Evolutionary conservation across 2,797 vertebrate genomes (phyloP).

Genomic region (Catamblyrhynchus diadema): DNA sequence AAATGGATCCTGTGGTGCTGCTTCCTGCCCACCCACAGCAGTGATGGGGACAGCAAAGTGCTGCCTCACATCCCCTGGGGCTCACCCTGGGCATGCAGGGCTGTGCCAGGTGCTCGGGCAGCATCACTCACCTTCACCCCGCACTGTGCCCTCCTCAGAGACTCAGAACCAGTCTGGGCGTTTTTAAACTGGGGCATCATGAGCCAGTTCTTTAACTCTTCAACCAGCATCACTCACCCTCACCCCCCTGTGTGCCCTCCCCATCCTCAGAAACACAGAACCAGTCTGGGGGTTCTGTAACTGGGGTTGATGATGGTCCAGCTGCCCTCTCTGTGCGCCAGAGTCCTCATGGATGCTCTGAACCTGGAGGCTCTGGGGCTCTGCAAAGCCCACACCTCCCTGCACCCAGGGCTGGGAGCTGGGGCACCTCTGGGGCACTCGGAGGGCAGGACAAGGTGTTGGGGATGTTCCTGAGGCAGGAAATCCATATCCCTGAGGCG

Average conservation of each 20-base stretch:
- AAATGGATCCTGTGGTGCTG: background rate
- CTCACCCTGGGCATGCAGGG: rapidly evolving
- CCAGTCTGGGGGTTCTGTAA: no score
- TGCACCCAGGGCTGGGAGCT: background rate
- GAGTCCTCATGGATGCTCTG: background rate
- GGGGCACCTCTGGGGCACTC: background rate
- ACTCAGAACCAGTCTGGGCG: background rate
- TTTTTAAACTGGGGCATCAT: background rate
- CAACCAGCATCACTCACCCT: background rate
- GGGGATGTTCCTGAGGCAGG: background rate
- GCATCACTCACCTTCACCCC: background rate
- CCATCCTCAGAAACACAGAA: background rate
- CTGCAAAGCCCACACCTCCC: background rate
- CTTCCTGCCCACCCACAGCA: background rate
- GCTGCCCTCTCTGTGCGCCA: rapidly evolving
- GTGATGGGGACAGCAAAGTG: background rate
- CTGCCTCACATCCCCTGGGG: background rate
- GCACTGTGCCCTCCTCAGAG: background rate
- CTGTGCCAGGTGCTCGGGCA: background rate
- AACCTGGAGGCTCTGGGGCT: background rate
- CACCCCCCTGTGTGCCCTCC: background rate
- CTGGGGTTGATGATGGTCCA: no score
- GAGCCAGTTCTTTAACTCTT: no score
- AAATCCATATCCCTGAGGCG: background rate
- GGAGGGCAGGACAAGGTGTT: background rate